Percentiles rank a stretch among this genome's conserved stretches.
Evolutionary conservation across 2,797 vertebrate species (phyloP).

Genomic region (Mallotus villosus): DNA sequence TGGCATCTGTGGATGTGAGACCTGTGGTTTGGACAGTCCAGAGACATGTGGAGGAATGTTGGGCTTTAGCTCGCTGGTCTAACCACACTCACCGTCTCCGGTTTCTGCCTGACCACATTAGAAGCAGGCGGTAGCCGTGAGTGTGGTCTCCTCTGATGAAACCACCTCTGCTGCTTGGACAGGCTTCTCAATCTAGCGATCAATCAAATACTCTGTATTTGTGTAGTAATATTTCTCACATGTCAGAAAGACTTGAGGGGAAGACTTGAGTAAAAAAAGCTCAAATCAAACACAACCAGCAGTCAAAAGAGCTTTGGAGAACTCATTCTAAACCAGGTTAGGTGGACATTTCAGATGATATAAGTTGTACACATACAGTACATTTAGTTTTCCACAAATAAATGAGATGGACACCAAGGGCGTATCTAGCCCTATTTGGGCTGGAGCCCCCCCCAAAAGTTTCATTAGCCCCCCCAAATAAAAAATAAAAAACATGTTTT

Average conservation of each 20-base stretch:
- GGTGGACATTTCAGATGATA: background rate
- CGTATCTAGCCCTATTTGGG: no score
- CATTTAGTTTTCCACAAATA: no score
- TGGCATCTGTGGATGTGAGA: constrained; percentile 64
- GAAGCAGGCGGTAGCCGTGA: constrained; percentile 64
- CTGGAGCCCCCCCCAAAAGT: no score
- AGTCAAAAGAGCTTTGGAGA: background rate
- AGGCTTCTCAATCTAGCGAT: constrained; percentile 44
- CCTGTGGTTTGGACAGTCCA: constrained; percentile 66
- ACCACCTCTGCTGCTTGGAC: constrained; percentile 57
- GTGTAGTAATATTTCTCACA: background rate
- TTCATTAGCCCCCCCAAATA: no score
- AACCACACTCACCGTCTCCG: constrained; percentile 60
- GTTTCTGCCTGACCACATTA: constrained; percentile 71
- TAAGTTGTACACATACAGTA: no score
- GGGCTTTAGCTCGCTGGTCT: constrained; percentile 62
- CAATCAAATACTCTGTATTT: constrained; percentile 67
- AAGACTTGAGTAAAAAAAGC: background rate
- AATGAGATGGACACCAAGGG: no score
- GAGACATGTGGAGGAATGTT: constrained; percentile 69
- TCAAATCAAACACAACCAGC: background rate
- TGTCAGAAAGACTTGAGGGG: background rate
- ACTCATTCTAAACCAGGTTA: background rate
- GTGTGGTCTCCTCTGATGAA: constrained; percentile 70
- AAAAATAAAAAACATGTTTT: no score